Conservation (phyloP, 2,113 vertebrate species). For the Octodon degus region DNA sequence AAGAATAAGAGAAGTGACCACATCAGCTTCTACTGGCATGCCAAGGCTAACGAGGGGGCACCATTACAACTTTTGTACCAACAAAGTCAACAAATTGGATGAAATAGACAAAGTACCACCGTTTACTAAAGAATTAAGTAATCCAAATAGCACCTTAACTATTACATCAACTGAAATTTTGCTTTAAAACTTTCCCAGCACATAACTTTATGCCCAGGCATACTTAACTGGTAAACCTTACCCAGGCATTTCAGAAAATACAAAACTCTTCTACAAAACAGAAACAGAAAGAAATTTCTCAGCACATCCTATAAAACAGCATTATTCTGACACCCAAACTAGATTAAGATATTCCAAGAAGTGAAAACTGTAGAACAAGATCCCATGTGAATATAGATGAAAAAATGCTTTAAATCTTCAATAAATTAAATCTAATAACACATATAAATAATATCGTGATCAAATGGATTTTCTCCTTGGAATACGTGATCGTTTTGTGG, state of each 20-base stretch:
- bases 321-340: not conserved
- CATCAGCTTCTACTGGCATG: not conserved
- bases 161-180: not conserved
- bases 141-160: not conserved
- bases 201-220: not conserved
- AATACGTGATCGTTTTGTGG: not conserved
- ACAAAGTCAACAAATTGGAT: not conserved
- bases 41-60: not conserved
- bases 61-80: not conserved
- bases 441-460: not conserved
- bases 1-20: not conserved
- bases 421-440: not conserved
- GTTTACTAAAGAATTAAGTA: not conserved
- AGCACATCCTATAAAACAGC: not conserved
- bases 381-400: not conserved
- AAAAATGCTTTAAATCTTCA: not conserved
- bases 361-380: not conserved
- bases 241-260: not conserved
- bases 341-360: not conserved
- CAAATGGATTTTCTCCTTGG: not conserved
- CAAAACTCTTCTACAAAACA: not conserved
- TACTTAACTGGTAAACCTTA: not conserved
- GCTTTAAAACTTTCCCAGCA: not conserved
- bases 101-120: not conserved
- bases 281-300: not conserved